Evolutionary conservation across 2,888 invertebrate species (phyloP), one percentile per base, ranked within the genome.

Genomic region (Willowsia nigromaculata): DNA sequence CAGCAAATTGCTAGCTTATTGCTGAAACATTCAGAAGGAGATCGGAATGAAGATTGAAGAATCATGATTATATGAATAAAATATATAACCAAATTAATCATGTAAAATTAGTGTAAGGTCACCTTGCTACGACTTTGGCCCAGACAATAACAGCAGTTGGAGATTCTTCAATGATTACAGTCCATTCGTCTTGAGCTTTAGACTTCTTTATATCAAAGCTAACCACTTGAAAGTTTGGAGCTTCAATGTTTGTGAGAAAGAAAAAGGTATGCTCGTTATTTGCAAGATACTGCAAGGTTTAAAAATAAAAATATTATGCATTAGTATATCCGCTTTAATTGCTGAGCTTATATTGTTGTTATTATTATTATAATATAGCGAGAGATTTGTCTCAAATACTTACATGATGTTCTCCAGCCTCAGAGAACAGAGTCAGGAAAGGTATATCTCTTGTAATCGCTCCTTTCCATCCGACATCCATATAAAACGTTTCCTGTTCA

Each of bases 241-340:
- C 97, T 94, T 97, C 95, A 94, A 97, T 97, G 94, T 99, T 99
- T 22, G 99, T 99, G 65, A 97, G 96, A 94, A 99, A 97, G 68
- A 90, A 91, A 33, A 91, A 94, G 30, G 94, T 88, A 0, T 93
- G 93, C 0, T 94, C 95, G 91, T 94, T 94, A 93, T 95, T 95
- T 62, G 95, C 94, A 37, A 95, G 93, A 92, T 82, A 88, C 90
- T 88, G 56, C 4, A 30, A 9, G 74, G n/a, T n/a, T 9, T 84
- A 62, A 27, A 71, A 37, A 11, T 3, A 74, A 25, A 9, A 25
- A 47, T 47, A 47, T 13, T 13, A 47, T 40, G 40, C 47, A 59
- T 7, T 18, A 22, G 6, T 27, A 22, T 5, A 59, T 2, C 9
- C 13, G 47, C 47, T 13, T 47, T 1, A 47, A 2, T 47, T 47